Percentiles rank a stretch among this genome's conserved stretches.
Evolutionary conservation across 2,797 vertebrate species (phyloP).

Genomic region (Cryptoblepharus egeriae): DNA sequence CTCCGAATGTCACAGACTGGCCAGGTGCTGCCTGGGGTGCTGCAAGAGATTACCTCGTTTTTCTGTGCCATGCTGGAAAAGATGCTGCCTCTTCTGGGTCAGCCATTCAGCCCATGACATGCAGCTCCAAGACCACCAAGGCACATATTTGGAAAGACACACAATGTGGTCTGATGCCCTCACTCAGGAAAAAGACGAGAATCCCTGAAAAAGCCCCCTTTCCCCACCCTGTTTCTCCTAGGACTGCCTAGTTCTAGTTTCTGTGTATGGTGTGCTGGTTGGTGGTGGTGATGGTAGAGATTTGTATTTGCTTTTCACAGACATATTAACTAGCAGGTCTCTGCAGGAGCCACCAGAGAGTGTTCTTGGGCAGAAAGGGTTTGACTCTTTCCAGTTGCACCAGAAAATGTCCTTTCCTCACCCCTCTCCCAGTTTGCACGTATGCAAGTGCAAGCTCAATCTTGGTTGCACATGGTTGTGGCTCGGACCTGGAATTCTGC

Average conservation of each 20-base stretch:
- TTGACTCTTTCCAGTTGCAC: not conserved
- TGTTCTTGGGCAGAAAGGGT: not conserved
- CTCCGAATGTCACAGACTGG: not conserved
- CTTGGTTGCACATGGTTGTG: not conserved
- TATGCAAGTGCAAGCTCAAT: not conserved
- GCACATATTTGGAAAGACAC: not conserved
- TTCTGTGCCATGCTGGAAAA: not conserved
- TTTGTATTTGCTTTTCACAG: not conserved
- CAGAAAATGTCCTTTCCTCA: not conserved
- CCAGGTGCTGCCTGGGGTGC: not conserved
- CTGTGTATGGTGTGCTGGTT: too few relatives aligned
- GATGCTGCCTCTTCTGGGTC: not conserved
- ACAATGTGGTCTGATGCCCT: not conserved
- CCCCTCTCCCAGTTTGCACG: too few relatives aligned
- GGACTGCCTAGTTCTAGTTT: not conserved
- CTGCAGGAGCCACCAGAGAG: not conserved
- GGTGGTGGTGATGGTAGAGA: too few relatives aligned
- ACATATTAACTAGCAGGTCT: conserved; percentile 20
- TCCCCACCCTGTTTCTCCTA: not conserved
- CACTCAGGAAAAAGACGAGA: too few relatives aligned
- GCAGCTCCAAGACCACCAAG: not conserved
- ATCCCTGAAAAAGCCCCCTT: not conserved
- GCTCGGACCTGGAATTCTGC: not conserved
- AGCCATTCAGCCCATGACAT: too few relatives aligned
- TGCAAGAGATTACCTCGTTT: not conserved